Evolutionary conservation across 1,140 invertebrate genomes (phyloP).

Genomic region (Ceratosolen solmsi): DNA sequence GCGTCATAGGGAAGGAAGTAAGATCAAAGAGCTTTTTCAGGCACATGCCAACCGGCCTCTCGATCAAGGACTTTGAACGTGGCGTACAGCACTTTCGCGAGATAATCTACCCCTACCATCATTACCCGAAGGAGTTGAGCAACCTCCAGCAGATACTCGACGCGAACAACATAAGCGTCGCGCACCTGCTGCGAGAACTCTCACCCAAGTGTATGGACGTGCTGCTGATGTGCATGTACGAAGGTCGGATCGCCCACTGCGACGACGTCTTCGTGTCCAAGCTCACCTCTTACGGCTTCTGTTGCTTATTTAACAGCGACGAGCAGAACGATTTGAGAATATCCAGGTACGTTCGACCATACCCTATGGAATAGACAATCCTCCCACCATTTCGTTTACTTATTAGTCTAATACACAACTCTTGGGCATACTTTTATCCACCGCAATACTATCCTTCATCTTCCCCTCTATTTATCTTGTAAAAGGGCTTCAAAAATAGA

Average conservation of each 20-base stretch:
- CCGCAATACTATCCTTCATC: too few species aligned
- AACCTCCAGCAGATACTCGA: slow-evolving; percentile 52
- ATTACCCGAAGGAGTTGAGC: slow-evolving; percentile 32
- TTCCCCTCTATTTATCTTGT: not conserved
- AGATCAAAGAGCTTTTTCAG: too few species aligned
- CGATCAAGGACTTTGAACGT: slow-evolving; percentile 40
- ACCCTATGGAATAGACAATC: too few species aligned
- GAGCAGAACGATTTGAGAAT: not conserved
- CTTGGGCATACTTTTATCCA: too few species aligned
- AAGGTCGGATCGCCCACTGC: slow-evolving; percentile 47
- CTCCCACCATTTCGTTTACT: too few species aligned
- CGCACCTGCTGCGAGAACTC: slow-evolving; percentile 45
- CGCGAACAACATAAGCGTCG: slow-evolving; percentile 48
- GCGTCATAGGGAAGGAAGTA: too few species aligned
- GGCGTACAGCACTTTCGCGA: slow-evolving; percentile 51
- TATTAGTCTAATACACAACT: too few species aligned
- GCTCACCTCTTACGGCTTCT: slow-evolving; percentile 51
- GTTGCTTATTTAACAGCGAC: slow-evolving; percentile 55
- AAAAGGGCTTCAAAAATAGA: not conserved
- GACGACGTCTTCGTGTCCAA: slow-evolving; percentile 29
- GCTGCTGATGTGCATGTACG: slow-evolving; percentile 50
- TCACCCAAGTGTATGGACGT: slow-evolving; percentile 54
- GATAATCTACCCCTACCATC: slow-evolving; percentile 46
- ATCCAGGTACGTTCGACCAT: not conserved
- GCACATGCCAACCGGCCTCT: slow-evolving; percentile 42